phyloP scores from a whole-genome alignment of 1,140 invertebrate species.

The Manduca sexta region DNA sequence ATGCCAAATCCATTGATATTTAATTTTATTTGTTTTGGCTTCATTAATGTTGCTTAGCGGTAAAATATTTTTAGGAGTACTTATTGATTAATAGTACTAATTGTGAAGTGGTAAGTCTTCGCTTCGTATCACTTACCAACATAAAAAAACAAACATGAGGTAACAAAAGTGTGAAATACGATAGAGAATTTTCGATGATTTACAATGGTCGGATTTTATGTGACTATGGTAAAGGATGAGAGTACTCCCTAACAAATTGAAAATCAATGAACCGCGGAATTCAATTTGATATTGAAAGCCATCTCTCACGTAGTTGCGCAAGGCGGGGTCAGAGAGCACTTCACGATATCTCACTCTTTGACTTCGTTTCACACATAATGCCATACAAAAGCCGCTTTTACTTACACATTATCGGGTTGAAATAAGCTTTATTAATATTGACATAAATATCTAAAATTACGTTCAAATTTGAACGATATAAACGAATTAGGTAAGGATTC shows the following conservation, averaged over 20 bases:
- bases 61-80: too few species aligned
- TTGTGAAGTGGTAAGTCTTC: too few species aligned
- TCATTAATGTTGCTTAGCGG: too few species aligned
- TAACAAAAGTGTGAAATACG: not conserved
- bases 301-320: conserved; percentile 53
- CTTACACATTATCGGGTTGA: not conserved
- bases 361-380: conserved; percentile 51
- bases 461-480: too few species aligned
- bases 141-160: too few species aligned
- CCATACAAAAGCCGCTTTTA: conserved; percentile 8
- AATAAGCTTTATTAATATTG: too few species aligned
- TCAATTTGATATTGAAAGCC: conserved; percentile 74
- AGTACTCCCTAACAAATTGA: conserved; percentile 62
- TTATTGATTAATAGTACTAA: too few species aligned
- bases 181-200: conserved; percentile 1
- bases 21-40: too few species aligned
- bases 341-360: conserved; percentile 48
- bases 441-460: too few species aligned
- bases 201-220: conserved; percentile 43
- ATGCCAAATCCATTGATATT: too few species aligned
- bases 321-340: conserved; percentile 36
- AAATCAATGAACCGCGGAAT: conserved; percentile 73
- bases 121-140: too few species aligned
- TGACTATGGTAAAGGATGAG: conserved; percentile 52
- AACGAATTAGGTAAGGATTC: too few species aligned